A percentile compares a stretch with the other conserved stretches of the same genome.
phyloP scores from a whole-genome alignment of 2,888 invertebrate species.

The Leptinotarsa tumamoca region DNA sequence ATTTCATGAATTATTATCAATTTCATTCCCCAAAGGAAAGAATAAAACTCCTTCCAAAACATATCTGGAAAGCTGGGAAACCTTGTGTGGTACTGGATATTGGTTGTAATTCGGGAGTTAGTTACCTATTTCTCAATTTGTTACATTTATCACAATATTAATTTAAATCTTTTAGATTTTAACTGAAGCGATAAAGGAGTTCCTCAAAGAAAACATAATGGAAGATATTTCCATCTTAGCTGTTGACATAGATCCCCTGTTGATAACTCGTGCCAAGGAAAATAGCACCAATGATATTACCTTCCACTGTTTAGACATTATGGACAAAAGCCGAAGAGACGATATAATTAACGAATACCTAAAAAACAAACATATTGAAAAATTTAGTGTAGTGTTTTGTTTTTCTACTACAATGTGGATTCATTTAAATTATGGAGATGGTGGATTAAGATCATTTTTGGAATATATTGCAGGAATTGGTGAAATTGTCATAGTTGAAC shows the following conservation, averaged over 20 bases:
- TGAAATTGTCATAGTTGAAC: conserved; percentile 78
- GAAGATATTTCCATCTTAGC: conserved; percentile 71
- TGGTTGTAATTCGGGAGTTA: conserved; percentile 84
- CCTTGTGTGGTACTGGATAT: conserved; percentile 67
- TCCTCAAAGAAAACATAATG: conserved; percentile 67
- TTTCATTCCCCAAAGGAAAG: conserved; percentile 81
- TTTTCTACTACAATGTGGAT: conserved; percentile 94
- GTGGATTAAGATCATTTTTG: conserved; percentile 76
- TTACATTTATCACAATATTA: background rate
- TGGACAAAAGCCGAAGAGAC: conserved; percentile 64
- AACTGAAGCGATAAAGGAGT: conserved; percentile 72
- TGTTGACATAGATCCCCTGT: conserved; percentile 79
- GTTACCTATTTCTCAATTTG: conserved; percentile 39
- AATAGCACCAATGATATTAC: conserved; percentile 67
- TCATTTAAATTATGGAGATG: conserved; percentile 86
- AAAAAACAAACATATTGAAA: conserved; percentile 60
- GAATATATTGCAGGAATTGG: conserved; percentile 69
- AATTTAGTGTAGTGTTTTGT: conserved; percentile 79
- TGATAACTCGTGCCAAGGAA: conserved; percentile 77
- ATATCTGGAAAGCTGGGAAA: conserved; percentile 61
- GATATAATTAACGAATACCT: conserved; percentile 68
- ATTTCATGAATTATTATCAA: conserved; percentile 89
- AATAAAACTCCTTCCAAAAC: conserved; percentile 72
- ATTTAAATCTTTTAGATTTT: conserved; percentile 69
- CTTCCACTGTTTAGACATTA: conserved; percentile 74